These are phyloP conservation scores for Upupa epops DNA, from an alignment of 2,113 vertebrate genomes.

Conservation along the genomic window DNA sequence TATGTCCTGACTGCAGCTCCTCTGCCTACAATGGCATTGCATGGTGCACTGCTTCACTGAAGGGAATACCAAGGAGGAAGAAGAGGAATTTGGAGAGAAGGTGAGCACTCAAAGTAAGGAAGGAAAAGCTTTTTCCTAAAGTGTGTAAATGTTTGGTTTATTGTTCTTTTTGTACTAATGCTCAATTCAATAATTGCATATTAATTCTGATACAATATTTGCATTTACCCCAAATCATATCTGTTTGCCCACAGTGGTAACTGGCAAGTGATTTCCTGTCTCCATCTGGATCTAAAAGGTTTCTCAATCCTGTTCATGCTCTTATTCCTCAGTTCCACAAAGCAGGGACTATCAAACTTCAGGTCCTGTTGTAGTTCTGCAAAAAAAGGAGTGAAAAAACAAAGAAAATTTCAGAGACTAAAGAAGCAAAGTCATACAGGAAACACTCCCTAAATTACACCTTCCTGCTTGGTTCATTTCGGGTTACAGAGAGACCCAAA, in stretches of 20 bases:
- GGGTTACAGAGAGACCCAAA: not conserved
- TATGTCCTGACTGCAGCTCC: rapidly evolving
- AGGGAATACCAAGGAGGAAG: not conserved
- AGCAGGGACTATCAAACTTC: not conserved
- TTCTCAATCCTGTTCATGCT: not conserved
- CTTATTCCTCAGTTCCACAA: not conserved
- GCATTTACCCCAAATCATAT: not conserved
- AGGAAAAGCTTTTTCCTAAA: not conserved
- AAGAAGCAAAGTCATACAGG: not conserved
- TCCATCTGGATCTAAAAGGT: not conserved
- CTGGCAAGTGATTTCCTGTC: not conserved
- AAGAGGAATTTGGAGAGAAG: not conserved
- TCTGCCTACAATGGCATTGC: rapidly evolving
- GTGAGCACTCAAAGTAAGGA: not conserved
- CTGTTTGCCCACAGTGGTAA: not conserved
- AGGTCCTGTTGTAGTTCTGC: not conserved
- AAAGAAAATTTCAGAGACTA: not conserved
- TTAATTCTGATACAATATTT: not conserved
- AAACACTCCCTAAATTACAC: not conserved
- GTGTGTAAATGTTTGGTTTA: not conserved
- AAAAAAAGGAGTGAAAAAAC: not conserved
- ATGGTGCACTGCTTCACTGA: rapidly evolving
- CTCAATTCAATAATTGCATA: not conserved
- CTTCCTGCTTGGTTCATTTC: not conserved
- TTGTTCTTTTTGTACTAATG: not conserved